Percentiles rank a stretch among this genome's conserved stretches.
These are phyloP conservation scores for Biston stratarius DNA, from an alignment of 2,888 invertebrate species.

Conservation along the genomic window DNA sequence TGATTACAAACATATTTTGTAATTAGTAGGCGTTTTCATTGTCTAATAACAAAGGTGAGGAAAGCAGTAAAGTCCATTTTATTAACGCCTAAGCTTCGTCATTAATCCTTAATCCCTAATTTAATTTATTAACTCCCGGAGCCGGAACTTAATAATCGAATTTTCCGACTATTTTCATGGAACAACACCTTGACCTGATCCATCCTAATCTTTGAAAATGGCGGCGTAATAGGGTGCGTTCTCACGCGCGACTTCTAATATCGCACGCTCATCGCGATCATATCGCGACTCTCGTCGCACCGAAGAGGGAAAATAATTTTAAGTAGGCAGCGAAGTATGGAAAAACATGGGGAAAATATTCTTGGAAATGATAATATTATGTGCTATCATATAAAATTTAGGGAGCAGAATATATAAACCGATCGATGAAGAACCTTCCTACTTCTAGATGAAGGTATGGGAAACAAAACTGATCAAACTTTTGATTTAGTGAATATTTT, in stretches of 20 bases:
- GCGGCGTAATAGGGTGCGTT: slow-evolving; percentile 18
- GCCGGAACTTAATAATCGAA: slow-evolving; percentile 44
- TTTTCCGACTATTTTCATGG: slow-evolving; percentile 40
- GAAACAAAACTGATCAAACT: too few relatives aligned
- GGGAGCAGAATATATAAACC: too few relatives aligned
- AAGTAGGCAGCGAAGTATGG: background rate
- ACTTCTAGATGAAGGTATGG: too few relatives aligned
- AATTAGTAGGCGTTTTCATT: slow-evolving; percentile 33
- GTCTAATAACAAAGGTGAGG: slow-evolving; percentile 32
- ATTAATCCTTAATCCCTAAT: slow-evolving; percentile 44
- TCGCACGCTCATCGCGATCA: slow-evolving; percentile 5
- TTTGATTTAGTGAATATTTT: too few relatives aligned
- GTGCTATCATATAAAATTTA: background rate
- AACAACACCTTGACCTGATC: slow-evolving; percentile 42
- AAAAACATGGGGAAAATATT: background rate
- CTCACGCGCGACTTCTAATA: slow-evolving; percentile 8
- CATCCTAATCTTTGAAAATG: slow-evolving; percentile 29
- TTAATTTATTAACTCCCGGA: slow-evolving; percentile 40
- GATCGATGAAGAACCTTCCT: too few relatives aligned
- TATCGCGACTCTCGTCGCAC: background rate
- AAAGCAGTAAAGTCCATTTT: slow-evolving; percentile 34
- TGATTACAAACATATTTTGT: slow-evolving; percentile 29
- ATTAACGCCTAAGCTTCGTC: slow-evolving; percentile 32
- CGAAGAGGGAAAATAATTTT: background rate
- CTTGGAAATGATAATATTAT: background rate